Evolutionary conservation across 2,888 invertebrate species (phyloP), one percentile per base, ranked within the genome.

Genomic region (Nowickia ferox): DNA sequence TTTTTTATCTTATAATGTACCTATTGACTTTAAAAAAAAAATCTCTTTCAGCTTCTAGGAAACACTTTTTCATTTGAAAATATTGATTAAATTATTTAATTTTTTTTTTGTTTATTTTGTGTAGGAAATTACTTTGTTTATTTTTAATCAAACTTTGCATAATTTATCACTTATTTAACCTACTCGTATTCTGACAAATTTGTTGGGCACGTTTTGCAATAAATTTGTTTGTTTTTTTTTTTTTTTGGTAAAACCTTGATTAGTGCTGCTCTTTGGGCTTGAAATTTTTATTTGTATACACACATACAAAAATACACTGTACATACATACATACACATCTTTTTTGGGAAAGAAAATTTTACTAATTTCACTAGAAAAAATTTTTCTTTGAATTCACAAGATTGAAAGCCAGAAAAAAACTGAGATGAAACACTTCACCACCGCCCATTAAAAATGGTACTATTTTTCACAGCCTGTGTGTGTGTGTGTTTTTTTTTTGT

Each of bases 401-500:
- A 75, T 69, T 61, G 53, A 68, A 75, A 53, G 68, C 30, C 59
- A 40, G 63, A 46, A 84, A 84, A 79, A 55, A 42, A 68, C 66
- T 57, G 51, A 77, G 71, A 30, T 6, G 61, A 65, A 76, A 65
- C 69, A 66, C 63, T 59, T 57, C 51, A 79, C 84, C 84, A 68
- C 81, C 81, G 77, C 81, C 84, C 81, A 63, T 84, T 77, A 38
- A 81, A 69, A 79, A 53, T 69, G 48, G 75, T 68, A 72, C 71
- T 61, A 61, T 61, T 46, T 79, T 68, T 53, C 65, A 61, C 42
- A 13, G 57, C 74, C 22, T 71, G 46, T 55, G 46, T 69, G 61
- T 44, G 44, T 68, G 57, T 66, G 30, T 69, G 46, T 63, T 46
- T 68, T 68, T 44, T 59, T 68, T 42, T 13, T 30, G 44, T 22